These are phyloP conservation scores for Merops nubicus DNA, from an alignment of 2,113 vertebrate species.

Conservation along the genomic window DNA sequence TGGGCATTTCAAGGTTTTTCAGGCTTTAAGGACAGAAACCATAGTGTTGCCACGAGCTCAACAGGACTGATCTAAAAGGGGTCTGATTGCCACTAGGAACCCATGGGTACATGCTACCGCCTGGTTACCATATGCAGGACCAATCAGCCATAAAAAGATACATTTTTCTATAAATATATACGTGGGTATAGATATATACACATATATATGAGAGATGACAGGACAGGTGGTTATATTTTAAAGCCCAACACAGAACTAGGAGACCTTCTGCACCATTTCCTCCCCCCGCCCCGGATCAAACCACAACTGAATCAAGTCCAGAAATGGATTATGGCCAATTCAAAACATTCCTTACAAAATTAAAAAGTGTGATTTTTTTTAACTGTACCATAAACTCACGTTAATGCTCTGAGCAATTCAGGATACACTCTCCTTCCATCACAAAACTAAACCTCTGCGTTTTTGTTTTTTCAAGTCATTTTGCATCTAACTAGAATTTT, in stretches of 20 bases:
- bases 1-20: conserved; percentile 67
- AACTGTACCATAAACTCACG: conserved; percentile 58
- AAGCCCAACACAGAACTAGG: conserved; percentile 27
- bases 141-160: conserved; percentile 58
- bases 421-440: conserved; percentile 60
- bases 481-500: conserved; percentile 56
- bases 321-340: conserved; percentile 24
- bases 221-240: conserved; percentile 44
- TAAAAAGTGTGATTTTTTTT: conserved; percentile 33
- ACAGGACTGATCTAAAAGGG: background rate
- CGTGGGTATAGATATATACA: background rate
- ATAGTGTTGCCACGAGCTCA: conserved; percentile 48
- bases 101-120: conserved; percentile 54
- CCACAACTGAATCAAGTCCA: conserved; percentile 36
- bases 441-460: conserved; percentile 66
- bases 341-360: conserved; percentile 1
- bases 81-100: conserved; percentile 21
- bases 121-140: conserved; percentile 45
- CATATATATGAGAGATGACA: conserved; percentile 22
- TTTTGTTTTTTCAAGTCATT: conserved; percentile 14
- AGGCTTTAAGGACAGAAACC: conserved; percentile 66
- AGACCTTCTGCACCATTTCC: background rate
- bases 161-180: conserved; percentile 68
- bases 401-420: conserved; percentile 58
- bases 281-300: background rate